phyloP scores from a whole-genome alignment of 2,888 invertebrate genomes.

The Apamea sordens region DNA sequence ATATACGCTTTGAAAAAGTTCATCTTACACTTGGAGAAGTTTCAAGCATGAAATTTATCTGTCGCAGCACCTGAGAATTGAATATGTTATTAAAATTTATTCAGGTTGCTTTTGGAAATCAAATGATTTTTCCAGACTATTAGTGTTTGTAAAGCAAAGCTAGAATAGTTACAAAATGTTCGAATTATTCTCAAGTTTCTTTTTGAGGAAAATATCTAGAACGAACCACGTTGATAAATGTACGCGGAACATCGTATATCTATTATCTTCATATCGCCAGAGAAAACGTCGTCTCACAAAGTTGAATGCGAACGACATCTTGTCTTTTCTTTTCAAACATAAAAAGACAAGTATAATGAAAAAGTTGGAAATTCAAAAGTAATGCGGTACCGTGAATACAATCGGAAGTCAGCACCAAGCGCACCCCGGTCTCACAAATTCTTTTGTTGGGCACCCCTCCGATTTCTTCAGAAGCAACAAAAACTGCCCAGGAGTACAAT shows the following conservation, averaged over 20 bases:
- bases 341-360: slow-evolving; percentile 39
- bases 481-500: slow-evolving; percentile 69
- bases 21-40: slow-evolving; percentile 68
- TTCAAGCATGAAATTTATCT: slow-evolving; percentile 71
- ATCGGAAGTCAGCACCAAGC: slow-evolving; percentile 39
- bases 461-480: slow-evolving; percentile 60
- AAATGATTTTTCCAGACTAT: background rate
- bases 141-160: background rate
- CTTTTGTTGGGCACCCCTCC: slow-evolving; percentile 67
- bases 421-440: slow-evolving; percentile 55
- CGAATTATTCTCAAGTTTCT: background rate
- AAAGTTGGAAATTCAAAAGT: slow-evolving; percentile 50
- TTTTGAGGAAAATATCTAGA: background rate
- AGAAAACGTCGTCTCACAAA: slow-evolving; percentile 26
- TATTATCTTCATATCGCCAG: background rate
- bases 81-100: slow-evolving; percentile 43
- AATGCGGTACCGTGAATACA: slow-evolving; percentile 49
- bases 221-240: background rate
- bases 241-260: background rate
- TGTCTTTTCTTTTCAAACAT: slow-evolving; percentile 43
- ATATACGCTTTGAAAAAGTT: slow-evolving; percentile 73
- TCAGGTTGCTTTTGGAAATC: slow-evolving; percentile 17
- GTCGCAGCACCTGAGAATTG: slow-evolving; percentile 45
- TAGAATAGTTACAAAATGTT: background rate
- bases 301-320: slow-evolving; percentile 46